A percentile compares a stretch with the other conserved stretches of the same genome.
These are phyloP conservation scores for Ladona fulva DNA, from an alignment of 1,140 invertebrate species.

Conservation along the genomic window DNA sequence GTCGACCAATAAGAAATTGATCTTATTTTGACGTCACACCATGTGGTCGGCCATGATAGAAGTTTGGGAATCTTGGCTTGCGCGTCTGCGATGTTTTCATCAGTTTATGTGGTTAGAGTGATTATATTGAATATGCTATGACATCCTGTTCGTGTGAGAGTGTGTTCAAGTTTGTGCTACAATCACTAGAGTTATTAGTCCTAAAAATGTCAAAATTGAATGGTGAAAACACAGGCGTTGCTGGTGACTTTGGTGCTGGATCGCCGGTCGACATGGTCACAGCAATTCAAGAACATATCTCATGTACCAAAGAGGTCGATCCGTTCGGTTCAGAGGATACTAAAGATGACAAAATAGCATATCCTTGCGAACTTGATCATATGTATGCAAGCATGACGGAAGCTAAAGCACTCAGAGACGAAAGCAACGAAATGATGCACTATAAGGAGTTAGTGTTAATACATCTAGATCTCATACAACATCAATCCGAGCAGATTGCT, in stretches of 20 bases:
- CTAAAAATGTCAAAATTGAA: not conserved
- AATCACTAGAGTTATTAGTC: not conserved
- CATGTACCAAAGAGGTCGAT: constrained; percentile 3
- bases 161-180: constrained; percentile 9
- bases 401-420: constrained; percentile 33
- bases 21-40: constrained; percentile 5
- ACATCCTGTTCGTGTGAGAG: not conserved
- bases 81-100: constrained; percentile 3
- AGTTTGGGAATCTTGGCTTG: constrained; percentile 3
- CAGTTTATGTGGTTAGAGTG: not conserved
- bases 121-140: constrained; percentile 7
- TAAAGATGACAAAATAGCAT: constrained; percentile 9
- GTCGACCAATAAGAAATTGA: constrained; percentile 1
- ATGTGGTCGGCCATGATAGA: constrained; percentile 7
- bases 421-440: constrained; percentile 46
- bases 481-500: constrained; percentile 58
- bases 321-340: not conserved
- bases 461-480: constrained; percentile 63
- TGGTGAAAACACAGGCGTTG: not conserved
- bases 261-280: constrained; percentile 1
- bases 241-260: not conserved
- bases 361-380: constrained; percentile 44
- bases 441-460: constrained; percentile 56
- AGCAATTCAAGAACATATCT: not conserved
- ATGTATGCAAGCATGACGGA: constrained; percentile 45